Evolutionary conservation across 2,888 invertebrate species (phyloP), one percentile per base, ranked within the genome.

Genomic region (Cryptus viduatorius): DNA sequence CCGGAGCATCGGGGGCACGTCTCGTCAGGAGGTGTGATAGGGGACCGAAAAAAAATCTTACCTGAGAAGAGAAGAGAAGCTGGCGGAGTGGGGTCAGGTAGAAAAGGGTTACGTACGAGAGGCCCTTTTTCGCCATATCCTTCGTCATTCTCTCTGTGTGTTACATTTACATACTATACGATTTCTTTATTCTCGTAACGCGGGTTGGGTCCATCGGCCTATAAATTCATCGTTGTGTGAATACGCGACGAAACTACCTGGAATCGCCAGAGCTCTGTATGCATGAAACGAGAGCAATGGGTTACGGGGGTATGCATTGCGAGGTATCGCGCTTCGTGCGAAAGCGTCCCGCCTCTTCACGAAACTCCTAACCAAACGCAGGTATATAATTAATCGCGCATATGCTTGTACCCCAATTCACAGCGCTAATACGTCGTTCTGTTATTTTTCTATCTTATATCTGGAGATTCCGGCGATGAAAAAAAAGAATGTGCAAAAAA

Each of bases 41-140:
- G 89, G 87, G 88, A 90, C 87, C 86, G 86, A 31, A 59, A 59
- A 56, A 91, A 92, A 92, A 91, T 92, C 91, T 92, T 93, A 93
- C 93, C 93, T 93, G 93, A 91, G 90, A 89, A 90, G 87, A 89
- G 31, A 78, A 37, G 48, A 61, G 79, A 85, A 75, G 81, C 64
- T 78, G 89, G 88, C 89, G 84, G 93, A 90, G 93, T 37, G 92
- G 93, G 92, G 89, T 91, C 93, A 93, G 92, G 92, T 93, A 91
- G 89, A 87, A 89, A 93, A 93, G 91, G 93, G 93, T 91, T 93
- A 77, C 73, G 64, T 73, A 7, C 48, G 29, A 16, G 29, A n/a
- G 31, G 42, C 79, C 78, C 75, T 84, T 76, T 71, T 83, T 79
- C 81, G 59, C 37, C 80, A 79, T 82, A 79, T 83, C 82, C 79